Evolutionary conservation across 2,888 invertebrate species (phyloP).

Genomic region (Cinara cedri): DNA sequence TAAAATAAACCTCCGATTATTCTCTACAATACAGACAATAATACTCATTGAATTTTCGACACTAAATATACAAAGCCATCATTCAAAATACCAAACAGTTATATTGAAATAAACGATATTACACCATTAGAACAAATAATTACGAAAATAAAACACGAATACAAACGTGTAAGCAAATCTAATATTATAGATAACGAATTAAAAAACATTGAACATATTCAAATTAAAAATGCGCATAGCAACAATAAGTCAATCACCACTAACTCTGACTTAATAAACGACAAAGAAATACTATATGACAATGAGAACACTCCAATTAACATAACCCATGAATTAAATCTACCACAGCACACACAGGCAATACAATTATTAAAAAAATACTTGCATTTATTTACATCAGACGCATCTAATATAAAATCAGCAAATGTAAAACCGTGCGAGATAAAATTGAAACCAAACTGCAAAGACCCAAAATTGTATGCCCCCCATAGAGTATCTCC

Average conservation of each 20-base stretch:
- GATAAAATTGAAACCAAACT: background rate
- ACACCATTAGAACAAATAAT: background rate
- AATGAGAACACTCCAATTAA: background rate
- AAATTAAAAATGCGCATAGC: too few species aligned
- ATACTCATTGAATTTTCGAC: background rate
- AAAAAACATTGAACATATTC: too few species aligned
- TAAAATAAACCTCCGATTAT: background rate
- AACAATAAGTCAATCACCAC: too few species aligned
- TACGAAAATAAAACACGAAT: too few species aligned
- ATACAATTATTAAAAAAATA: background rate
- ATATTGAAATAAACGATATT: background rate
- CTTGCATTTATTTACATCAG: background rate
- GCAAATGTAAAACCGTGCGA: background rate
- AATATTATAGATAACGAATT: too few species aligned
- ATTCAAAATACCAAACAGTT: background rate
- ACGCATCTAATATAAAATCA: background rate
- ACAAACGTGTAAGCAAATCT: too few species aligned
- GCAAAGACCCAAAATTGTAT: background rate
- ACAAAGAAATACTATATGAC: background rate
- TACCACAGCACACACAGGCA: background rate
- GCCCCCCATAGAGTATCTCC: background rate
- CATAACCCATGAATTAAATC: background rate
- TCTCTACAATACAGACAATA: background rate
- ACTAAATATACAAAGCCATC: background rate
- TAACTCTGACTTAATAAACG: background rate